Conservation (phyloP, 2,113 vertebrate genomes). For the Xyliphius kryptos region DNA sequence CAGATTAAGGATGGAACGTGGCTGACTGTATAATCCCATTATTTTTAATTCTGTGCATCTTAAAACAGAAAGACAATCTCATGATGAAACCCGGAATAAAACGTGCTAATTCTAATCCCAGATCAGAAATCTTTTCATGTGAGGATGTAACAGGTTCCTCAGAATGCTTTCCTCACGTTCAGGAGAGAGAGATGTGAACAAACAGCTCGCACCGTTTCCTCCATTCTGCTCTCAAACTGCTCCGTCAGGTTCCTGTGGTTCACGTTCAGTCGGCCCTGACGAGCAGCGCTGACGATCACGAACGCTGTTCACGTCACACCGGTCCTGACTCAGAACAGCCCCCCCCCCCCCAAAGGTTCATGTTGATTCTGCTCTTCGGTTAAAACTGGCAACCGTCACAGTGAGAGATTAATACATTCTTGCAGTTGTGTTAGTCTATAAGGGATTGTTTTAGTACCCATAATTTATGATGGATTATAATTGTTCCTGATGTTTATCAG, state of each 20-base stretch:
- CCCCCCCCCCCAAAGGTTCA: too few species aligned
- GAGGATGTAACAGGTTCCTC: background rate
- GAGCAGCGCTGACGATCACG: background rate
- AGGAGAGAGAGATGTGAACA: background rate
- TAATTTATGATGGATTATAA: too few species aligned
- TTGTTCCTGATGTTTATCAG: too few species aligned
- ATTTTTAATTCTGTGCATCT: too few species aligned
- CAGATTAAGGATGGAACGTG: too few species aligned
- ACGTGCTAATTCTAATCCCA: background rate
- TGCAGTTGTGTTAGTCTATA: background rate
- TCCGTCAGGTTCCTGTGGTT: slow-evolving; percentile 18
- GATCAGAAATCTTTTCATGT: background rate
- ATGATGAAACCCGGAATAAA: too few species aligned
- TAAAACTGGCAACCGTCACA: too few species aligned
- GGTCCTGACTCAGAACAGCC: too few species aligned
- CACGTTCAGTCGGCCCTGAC: slow-evolving; percentile 19
- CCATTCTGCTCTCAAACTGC: slow-evolving; percentile 19
- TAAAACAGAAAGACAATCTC: too few species aligned
- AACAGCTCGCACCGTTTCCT: slow-evolving; percentile 6
- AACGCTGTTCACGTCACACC: background rate
- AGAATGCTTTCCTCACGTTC: background rate
- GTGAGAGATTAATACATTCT: too few species aligned
- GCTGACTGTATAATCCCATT: too few species aligned
- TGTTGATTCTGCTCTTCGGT: too few species aligned
- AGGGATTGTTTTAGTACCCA: background rate